Conservation (phyloP, 2,888 invertebrate genomes). For the Rhorus exstirpatorius region DNA sequence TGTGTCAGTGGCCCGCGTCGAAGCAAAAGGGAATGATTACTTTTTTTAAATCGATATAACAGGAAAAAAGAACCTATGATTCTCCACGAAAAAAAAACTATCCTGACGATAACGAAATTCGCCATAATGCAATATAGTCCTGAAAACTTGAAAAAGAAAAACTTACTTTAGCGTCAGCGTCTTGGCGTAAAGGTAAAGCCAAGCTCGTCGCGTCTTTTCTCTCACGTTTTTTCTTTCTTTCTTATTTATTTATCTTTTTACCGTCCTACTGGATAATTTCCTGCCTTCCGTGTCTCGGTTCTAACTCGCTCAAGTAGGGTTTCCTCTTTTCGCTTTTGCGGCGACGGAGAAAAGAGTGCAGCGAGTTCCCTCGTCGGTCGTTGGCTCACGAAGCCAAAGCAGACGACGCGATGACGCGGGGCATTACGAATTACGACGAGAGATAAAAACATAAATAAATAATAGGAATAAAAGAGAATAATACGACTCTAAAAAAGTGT, state of each 20-base stretch:
- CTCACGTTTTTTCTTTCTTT: neutral
- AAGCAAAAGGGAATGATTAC: no score
- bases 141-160: neutral
- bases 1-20: no score
- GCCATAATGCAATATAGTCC: neutral
- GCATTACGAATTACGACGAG: conserved; percentile 36
- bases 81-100: conserved; percentile 1
- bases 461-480: conserved; percentile 2
- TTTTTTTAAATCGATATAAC: no score
- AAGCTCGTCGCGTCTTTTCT: neutral
- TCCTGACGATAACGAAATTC: conserved; percentile 16
- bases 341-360: conserved; percentile 36
- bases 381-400: conserved; percentile 65
- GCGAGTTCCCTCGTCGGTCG: conserved; percentile 56
- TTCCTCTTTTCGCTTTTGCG: conserved; percentile 51
- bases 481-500: conserved; percentile 24
- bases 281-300: conserved; percentile 41
- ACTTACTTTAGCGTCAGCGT: neutral
- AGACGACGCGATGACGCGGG: conserved; percentile 44
- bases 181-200: conserved; percentile 9
- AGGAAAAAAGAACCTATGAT: no score
- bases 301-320: conserved; percentile 60
- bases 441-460: conserved; percentile 25
- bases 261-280: conserved; percentile 56
- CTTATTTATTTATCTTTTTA: conserved; percentile 41